A percentile compares a stretch with the other conserved stretches of the same genome.
Conservation (phyloP, 2,888 invertebrate genomes). For the Mimachlamys varia region DNA sequence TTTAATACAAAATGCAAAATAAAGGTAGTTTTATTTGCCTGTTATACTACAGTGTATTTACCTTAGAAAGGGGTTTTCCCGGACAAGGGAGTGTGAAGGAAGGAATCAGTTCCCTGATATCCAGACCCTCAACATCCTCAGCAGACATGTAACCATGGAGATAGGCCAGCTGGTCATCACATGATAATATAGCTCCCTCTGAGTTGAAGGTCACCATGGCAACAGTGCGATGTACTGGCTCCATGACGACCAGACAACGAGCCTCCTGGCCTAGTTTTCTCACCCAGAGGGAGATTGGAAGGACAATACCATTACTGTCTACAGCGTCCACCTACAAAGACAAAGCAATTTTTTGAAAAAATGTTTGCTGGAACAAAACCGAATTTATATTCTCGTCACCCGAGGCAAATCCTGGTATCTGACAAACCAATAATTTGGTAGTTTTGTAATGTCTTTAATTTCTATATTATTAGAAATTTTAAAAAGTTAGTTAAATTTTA, state of each 20-base stretch:
- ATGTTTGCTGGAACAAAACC: not conserved
- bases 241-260: conserved; percentile 86
- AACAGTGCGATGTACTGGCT: conserved; percentile 86
- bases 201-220: conserved; percentile 82
- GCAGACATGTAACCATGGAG: conserved; percentile 76
- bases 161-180: conserved; percentile 77
- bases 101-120: conserved; percentile 78
- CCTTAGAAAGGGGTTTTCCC: conserved; percentile 69
- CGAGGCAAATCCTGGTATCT: no score
- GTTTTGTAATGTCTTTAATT: no score
- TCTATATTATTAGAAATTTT: no score
- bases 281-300: conserved; percentile 88
- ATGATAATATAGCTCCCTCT: conserved; percentile 76
- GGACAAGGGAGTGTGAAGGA: conserved; percentile 70
- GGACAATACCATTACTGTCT: conserved; percentile 83
- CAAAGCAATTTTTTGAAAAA: not conserved
- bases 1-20: no score
- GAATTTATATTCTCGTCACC: no score
- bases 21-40: no score
- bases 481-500: no score
- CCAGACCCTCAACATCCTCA: conserved; percentile 73
- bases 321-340: conserved; percentile 85
- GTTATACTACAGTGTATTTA: conserved; percentile 45
- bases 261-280: conserved; percentile 75
- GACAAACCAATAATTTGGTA: no score